Evolutionary conservation across 1,140 invertebrate species (phyloP), one percentile per base, ranked within the genome.

Genomic region (Zaprionus inermis): DNA sequence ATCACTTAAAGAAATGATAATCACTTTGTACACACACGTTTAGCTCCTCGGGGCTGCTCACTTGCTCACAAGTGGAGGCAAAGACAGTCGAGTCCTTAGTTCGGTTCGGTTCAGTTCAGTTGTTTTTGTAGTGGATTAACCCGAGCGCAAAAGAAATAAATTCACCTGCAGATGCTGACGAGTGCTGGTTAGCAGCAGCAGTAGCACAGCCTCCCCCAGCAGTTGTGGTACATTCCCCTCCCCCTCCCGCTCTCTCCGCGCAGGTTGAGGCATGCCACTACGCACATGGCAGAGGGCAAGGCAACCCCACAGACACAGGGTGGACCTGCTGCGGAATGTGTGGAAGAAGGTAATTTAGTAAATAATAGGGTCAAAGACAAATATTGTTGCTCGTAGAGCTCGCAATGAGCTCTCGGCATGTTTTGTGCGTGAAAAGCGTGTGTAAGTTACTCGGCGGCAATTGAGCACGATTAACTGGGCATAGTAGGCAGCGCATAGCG

Each of bases 1-100:
- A 86, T 86, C 82, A 86, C 84, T 86, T 86, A 86, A 82, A 86
- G 83, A 88, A 86, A 86, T 86, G 85, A 88, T 86, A 86, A 88
- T 86, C 82, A 88, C 79, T 83, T 85, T 88, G 82, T 88, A 88
- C 83, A 86, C 82, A 88, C 76, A 88, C 83, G 82, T 61, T 86
- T 79, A 79, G 36, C 72, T 77, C 79, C 82, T 88, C 76, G 72
- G 82, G 82, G 78, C 76, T 82, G 78, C 72, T 79, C 65, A 70
- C 80, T 78, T 76, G 58, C 52, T 34, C 36, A 28, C 22, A 46
- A 18, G 34, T 20, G 20, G 10, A 3, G n/a, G n/a, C 46, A 51
- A 28, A 63, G 41, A 20, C 60, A 44, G 51, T 52, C 18, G 18
- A 49, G 59, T 59, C 54, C 22, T 51, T 32, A 36, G 20, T 46